Evolutionary conservation across 1,140 invertebrate species (phyloP), one percentile per base, ranked within the genome.

Genomic region (Rhagoletis zephyria): DNA sequence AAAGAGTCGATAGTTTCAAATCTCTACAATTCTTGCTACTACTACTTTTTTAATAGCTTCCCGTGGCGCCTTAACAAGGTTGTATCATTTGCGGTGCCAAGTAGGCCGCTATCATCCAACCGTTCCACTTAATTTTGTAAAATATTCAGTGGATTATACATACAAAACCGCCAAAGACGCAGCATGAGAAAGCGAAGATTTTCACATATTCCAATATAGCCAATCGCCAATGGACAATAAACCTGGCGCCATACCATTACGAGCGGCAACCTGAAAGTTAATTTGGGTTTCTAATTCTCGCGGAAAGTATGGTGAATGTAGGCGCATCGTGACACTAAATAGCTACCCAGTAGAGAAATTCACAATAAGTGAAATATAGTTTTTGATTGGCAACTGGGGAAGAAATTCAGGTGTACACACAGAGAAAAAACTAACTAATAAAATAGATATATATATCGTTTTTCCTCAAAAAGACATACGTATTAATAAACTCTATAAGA

Each of bases 11-110:
- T 30, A 30, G 30, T 30, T 30, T 30, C 1, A 48, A 74, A 85
- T 85, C 30, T 9, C 4, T 40, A 14, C 4, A 5, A 40, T 7
- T 9, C n/a, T 42, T 14, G n/a, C 14, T 81, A 81, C n/a, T 59
- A 81, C 14, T 81, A 48, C n/a, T 30, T 7, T 9, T 63, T 63
- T 14, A 30, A 30, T 77, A 77, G 48, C n/a, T 77, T 56, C 74
- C 45, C 14, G 74, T 56, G n/a, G 74, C 48, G 74, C 74, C 74
- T 59, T 81, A 81, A 81, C 74, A 81, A 81, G 74, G 56, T 81
- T 19, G 48, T 48, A 81, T 81, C 45, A 51, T 81, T 30, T 4
- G 74, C 74, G 3, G 16, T 51, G n/a, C 4, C 3, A 67, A 9
- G 48, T 48, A 16, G 48, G 48, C 2, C 74, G 0, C n/a, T 3